Evolutionary conservation across 2,113 vertebrate genomes (phyloP).

Genomic region (Alosa alosa): DNA sequence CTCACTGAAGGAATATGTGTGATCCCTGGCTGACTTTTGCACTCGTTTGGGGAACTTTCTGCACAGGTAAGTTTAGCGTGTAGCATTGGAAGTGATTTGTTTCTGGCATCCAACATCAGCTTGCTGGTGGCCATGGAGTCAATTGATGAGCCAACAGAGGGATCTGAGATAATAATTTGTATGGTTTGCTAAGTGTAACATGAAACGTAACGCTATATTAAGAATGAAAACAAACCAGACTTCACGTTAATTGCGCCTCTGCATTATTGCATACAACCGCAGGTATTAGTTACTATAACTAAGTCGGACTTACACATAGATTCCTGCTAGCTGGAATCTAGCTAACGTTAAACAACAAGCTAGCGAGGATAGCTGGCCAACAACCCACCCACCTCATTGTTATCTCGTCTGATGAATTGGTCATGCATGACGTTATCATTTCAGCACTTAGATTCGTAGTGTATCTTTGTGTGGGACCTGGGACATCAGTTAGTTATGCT

Average conservation of each 20-base stretch:
- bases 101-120: not conserved
- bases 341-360: not conserved
- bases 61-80: slow-evolving; percentile 74
- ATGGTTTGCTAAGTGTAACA: not conserved
- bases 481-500: too few species aligned
- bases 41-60: slow-evolving; percentile 85
- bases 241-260: not conserved
- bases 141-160: not conserved
- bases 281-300: not conserved
- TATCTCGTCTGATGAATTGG: not conserved
- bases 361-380: not conserved
- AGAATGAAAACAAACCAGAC: too few species aligned
- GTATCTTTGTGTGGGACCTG: too few species aligned
- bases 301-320: not conserved
- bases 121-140: not conserved
- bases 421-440: not conserved
- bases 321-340: not conserved
- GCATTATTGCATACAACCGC: not conserved
- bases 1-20: slow-evolving; percentile 76
- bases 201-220: not conserved
- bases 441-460: not conserved
- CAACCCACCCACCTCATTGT: not conserved
- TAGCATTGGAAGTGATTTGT: not conserved
- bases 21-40: slow-evolving; percentile 84
- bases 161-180: too few species aligned